Evolutionary conservation across 2,113 vertebrate species (phyloP), one percentile per base, ranked within the genome.

Genomic region (Barnardius zonarius): DNA sequence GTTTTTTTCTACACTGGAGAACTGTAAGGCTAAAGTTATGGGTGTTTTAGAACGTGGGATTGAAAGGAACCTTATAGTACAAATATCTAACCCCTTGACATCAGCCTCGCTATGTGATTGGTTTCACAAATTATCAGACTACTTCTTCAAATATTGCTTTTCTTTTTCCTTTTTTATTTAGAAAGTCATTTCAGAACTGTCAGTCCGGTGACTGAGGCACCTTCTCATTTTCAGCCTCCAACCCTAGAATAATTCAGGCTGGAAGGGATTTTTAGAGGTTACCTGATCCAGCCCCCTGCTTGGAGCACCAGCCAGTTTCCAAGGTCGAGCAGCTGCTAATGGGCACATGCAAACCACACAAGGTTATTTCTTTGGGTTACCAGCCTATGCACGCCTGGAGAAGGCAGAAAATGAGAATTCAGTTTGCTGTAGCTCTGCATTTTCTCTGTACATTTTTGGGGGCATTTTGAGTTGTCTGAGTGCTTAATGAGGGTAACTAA

Each of bases 61-160:
- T 91, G 89, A 92, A 91, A 84, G n/a, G 49, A 94, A 37, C 64
- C 54, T 81, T 74, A 77, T 62, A 76, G 73, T 69, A 62, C 24
- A 57, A 64, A 55, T 0, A 1, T 41, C 43, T 43, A 59, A 70
- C 5, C 2, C 10, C n/a, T 83, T 68, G 52, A 20, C 76, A 57
- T 52, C 19, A 64, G 15, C 23, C 15, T 75, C 43, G 12, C 39
- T 49, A 0, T 0, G 0, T 27, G n/a, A 2, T 4, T 48, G 35
- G 33, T 69, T 83, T 86, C 51, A 77, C 1, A 1, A 61, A 52
- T 80, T 55, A 57, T 66, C 62, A 41, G 41, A 13, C 22, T 55
- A 13, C 41, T 49, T 12, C 35, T 93, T 86, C n/a, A 70, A 44
- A 28, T 2, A 11, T n/a, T 77, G 35, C 14, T 35, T 39, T 23